phyloP scores from a whole-genome alignment of 2,113 vertebrate genomes.

The Cyprinus carpio region DNA sequence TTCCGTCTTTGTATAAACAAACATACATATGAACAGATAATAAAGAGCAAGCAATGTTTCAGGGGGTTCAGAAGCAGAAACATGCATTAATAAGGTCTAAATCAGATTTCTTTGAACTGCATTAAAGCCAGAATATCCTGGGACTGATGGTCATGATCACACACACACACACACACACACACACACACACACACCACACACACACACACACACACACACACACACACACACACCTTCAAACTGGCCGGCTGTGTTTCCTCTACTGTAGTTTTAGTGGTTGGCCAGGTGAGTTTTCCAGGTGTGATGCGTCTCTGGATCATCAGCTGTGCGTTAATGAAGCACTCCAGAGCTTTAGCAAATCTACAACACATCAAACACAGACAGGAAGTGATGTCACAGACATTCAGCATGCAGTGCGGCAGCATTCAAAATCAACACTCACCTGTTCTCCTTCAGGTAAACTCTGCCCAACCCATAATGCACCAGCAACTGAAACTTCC shows the following conservation, averaged over 20 bases:
- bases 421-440: conserved; percentile 47
- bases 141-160: too few relatives aligned
- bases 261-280: conserved; percentile 82
- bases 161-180: too few relatives aligned
- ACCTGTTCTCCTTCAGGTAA: conserved; percentile 90
- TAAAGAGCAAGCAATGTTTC: too few relatives aligned
- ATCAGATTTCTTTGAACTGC: background rate
- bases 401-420: background rate
- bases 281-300: conserved; percentile 90
- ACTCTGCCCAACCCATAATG: conserved; percentile 85
- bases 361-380: conserved; percentile 63
- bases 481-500: conserved; percentile 82
- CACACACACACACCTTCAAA: conserved; percentile 70
- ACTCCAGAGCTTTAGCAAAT: conserved; percentile 80
- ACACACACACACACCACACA: background rate
- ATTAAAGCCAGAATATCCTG: background rate
- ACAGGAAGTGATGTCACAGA: background rate
- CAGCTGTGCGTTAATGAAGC: conserved; percentile 81
- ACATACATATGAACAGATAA: too few relatives aligned
- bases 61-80: too few relatives aligned
- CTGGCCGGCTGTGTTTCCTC: conserved; percentile 82
- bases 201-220: background rate
- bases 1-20: too few relatives aligned
- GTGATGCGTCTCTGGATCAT: conserved; percentile 81
- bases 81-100: background rate